Conservation (phyloP, 2,113 vertebrate genomes). For the Chaetura pelagica region DNA sequence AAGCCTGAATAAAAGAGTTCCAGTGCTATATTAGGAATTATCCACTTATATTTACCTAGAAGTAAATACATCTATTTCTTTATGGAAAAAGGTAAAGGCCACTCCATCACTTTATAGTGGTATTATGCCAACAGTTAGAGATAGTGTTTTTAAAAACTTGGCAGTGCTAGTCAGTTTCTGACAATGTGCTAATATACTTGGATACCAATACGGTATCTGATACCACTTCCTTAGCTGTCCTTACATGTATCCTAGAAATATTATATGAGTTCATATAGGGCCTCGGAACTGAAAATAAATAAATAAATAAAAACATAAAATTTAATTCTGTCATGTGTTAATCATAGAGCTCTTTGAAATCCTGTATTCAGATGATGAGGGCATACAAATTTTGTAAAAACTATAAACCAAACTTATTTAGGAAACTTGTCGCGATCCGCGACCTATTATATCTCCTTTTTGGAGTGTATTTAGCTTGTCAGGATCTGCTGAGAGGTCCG, state of each 20-base stretch:
- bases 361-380: neutral
- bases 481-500: no score
- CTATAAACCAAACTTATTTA: neutral
- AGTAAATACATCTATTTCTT: neutral
- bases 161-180: neutral
- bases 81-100: neutral
- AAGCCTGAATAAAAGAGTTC: neutral
- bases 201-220: neutral
- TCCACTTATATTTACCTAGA: neutral
- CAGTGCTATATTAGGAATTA: neutral
- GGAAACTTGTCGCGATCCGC: no score
- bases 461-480: no score
- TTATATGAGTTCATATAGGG: neutral
- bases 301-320: neutral
- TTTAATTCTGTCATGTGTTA: neutral
- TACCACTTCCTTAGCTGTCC: neutral
- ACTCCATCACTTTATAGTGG: neutral
- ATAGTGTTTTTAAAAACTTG: neutral
- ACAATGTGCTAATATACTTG: neutral
- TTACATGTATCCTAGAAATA: neutral
- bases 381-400: neutral
- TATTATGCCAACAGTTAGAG: neutral
- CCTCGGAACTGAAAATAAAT: neutral
- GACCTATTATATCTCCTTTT: no score
- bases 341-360: neutral